Base-by-base conservation (phyloP, 2,113 vertebrate species). In the Oryzias melastigma region DNA sequence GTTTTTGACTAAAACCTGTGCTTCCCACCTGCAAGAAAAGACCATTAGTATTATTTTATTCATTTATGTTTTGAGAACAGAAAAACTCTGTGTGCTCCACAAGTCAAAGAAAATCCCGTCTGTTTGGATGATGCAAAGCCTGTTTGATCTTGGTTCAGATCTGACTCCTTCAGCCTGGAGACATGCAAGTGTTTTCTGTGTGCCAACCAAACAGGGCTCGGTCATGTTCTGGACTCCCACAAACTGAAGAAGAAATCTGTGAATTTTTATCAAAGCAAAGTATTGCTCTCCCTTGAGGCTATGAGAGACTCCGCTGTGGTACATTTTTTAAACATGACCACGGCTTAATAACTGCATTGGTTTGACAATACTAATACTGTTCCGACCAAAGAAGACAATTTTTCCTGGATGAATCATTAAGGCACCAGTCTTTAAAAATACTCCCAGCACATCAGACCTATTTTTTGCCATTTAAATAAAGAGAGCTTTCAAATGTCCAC, bases 271-370 rank as follows among this genome's bases (percentile, higher is more conserved):
- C 82, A 68, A 83, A 77, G 75, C 72, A 52, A 75, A 71, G 77
- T 79, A 82, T 78, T 52, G 27, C 14, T 59, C 52, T 50, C 10
- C 60, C 84, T 76, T 71, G 52, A 65, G 76, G 80, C 82, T 25
- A 65, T 64, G 45, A 77, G 52, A 58, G 61, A 15, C 52, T 78
- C 60, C 56, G 77, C 67, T 74, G 53, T 78, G 69, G 76, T 83
- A 35, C 67, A 65, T 80, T 82, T 57, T 68, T 83, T 35, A 35
- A 78, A 74, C 63, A 53, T 79, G 83, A 70, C 71, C 71, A 68
- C 62, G 50, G 60, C 71, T 75, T 83, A 75, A 84, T 84, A 81
- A 71, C 69, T 72, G 47, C 67, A 75, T 78, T 83, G 77, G 68
- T 80, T 56, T 15, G 44, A 62, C 69, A 81, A 72, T 55, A 54